Base-by-base conservation (phyloP, 2,113 vertebrate genomes). In the Sinosuthora webbiana region DNA sequence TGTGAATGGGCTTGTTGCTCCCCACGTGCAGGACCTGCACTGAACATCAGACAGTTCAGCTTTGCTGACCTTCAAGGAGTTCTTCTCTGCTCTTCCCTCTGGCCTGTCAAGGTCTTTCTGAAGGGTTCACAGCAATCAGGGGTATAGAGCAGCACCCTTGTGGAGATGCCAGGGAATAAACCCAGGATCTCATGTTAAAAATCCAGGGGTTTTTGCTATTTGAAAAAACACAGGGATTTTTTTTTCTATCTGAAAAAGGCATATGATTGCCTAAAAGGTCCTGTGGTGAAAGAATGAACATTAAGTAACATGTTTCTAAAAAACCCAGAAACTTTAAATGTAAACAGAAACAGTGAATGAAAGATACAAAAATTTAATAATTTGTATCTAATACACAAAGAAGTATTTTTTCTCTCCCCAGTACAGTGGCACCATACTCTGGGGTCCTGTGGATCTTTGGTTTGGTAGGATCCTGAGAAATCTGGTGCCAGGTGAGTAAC, bases 371-470 rank as follows among this genome's bases (percentile, higher is more conserved):
- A 28, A 70, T 70, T 23, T 8, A 68, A 87, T 37, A 2, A 47
- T 53, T 17, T 53, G 28, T 49, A 24, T 49, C 47, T 49, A 49
- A 49, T 35, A 50, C 7, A 2, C 4, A 16, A 60, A 23, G 8
- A 64, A 50, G 6, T 33, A 19, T 3, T 76, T 83, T 82, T 90
- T 68, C 7, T 63, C 9, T 75, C 68, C 21, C 44, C 45, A 52
- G 0, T 65, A 15, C n/a, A 17, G 68, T 10, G 9, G 15, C 9
- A 67, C 5, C 1, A 1, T 23, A 13, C 15, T 49, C 41, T 35
- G n/a, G 4, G 6, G 11, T 83, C 31, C 30, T 50, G 25, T 44
- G 23, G 21, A 27, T 56, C 47, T 84, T 52, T 41, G 31, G 7
- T 76, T 80, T 57, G 16, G 24, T 42, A 50, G 27, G 13, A 52